Percentiles rank a stretch among this genome's conserved stretches.
Conservation (phyloP, 1,140 invertebrate species). For the Idris sp. region DNA sequence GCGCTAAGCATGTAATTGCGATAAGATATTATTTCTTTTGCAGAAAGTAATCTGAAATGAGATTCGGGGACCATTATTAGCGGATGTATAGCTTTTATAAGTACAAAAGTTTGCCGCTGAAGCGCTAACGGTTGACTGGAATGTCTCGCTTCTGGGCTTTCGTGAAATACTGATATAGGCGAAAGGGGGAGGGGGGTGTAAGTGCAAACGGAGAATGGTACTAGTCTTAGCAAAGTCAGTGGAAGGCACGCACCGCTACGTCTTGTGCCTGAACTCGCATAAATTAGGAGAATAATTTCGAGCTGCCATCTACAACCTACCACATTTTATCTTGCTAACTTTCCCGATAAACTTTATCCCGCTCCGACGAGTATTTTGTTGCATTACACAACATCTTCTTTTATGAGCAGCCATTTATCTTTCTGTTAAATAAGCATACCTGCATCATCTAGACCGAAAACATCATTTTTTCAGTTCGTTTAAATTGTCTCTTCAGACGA, state of each 20-base stretch:
- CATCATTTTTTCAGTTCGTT: conserved; percentile 14
- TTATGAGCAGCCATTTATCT: conserved; percentile 38
- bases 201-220: conserved; percentile 40
- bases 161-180: conserved; percentile 49
- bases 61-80: conserved; percentile 50
- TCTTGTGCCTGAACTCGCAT: conserved; percentile 58
- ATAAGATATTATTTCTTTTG: conserved; percentile 51
- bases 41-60: conserved; percentile 52
- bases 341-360: conserved; percentile 58
- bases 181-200: conserved; percentile 32
- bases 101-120: conserved; percentile 58
- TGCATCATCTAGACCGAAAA: not conserved
- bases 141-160: conserved; percentile 57
- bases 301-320: conserved; percentile 43
- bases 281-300: conserved; percentile 60
- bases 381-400: conserved; percentile 50
- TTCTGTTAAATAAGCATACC: conserved; percentile 29
- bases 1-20: conserved; percentile 27
- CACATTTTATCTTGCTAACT: conserved; percentile 45
- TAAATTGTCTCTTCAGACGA: conserved; percentile 15
- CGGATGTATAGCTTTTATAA: conserved; percentile 53
- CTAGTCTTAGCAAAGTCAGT: conserved; percentile 51
- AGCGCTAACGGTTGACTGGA: conserved; percentile 57
- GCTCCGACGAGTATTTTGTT: conserved; percentile 40
- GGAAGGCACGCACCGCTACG: conserved; percentile 54